Conservation (phyloP, 2,888 invertebrate species). For the Anodontia alba region DNA sequence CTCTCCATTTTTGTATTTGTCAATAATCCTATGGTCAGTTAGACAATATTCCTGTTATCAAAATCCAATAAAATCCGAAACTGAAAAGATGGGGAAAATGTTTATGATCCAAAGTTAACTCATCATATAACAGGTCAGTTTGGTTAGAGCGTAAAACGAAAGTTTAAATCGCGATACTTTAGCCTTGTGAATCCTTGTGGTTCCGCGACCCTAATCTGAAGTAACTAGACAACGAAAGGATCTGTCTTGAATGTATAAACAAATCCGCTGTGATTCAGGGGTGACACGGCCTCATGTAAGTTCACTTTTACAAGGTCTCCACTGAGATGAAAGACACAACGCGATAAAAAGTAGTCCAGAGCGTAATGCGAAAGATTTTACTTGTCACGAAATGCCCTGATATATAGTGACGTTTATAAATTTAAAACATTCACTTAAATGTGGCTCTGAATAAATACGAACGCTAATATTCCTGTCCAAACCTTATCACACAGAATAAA, state of each 20-base stretch:
- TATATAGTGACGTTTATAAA: not conserved
- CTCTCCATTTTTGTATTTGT: not conserved
- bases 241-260: constrained; percentile 8
- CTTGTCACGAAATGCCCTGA: constrained; percentile 21
- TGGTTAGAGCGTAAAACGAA: no score
- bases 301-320: constrained; percentile 18
- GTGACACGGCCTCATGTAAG: constrained; percentile 1
- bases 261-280: not conserved
- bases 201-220: not conserved
- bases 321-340: constrained; percentile 16
- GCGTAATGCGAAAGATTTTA: constrained; percentile 26
- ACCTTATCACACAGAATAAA: not conserved
- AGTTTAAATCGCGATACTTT: not conserved
- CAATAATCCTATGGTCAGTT: no score
- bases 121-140: no score
- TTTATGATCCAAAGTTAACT: no score
- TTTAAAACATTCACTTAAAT: not conserved
- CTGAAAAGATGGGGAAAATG: no score
- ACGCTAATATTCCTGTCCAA: not conserved
- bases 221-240: constrained; percentile 5
- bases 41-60: no score
- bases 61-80: no score
- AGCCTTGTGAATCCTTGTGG: not conserved
- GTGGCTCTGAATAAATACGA: not conserved
- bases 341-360: constrained; percentile 32